phyloP scores from a whole-genome alignment of 2,888 invertebrate species.

The Eupeodes latifasciatus region DNA sequence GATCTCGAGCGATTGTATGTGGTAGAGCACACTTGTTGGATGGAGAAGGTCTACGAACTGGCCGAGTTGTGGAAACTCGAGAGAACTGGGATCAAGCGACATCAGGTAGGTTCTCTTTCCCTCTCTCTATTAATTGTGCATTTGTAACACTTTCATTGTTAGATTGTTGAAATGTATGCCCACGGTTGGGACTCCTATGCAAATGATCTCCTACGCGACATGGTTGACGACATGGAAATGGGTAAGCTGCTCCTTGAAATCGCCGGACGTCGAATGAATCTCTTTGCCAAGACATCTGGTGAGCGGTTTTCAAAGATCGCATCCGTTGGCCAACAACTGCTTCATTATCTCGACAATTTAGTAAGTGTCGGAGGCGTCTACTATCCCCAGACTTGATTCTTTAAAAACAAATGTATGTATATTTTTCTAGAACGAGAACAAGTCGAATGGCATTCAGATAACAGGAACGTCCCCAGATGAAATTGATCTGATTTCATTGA shows the following conservation, averaged over 20 bases:
- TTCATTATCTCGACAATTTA: constrained; percentile 90
- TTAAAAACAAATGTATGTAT: constrained; percentile 18
- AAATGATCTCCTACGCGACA: constrained; percentile 87
- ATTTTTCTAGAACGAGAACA: constrained; percentile 65
- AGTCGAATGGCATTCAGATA: constrained; percentile 78
- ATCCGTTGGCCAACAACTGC: constrained; percentile 90
- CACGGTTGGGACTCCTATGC: constrained; percentile 87
- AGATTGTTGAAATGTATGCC: constrained; percentile 87
- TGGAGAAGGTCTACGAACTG: constrained; percentile 88
- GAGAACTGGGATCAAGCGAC: constrained; percentile 89
- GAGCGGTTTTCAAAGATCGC: constrained; percentile 89
- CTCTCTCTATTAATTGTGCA: constrained; percentile 79
- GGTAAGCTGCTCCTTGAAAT: constrained; percentile 90
- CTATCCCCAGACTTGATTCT: constrained; percentile 77
- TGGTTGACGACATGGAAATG: constrained; percentile 89
- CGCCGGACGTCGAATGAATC: constrained; percentile 91
- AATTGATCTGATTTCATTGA: constrained; percentile 81
- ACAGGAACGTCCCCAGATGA: constrained; percentile 80
- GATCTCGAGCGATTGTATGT: constrained; percentile 85
- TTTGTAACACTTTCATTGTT: neutral
- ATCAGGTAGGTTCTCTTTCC: constrained; percentile 87
- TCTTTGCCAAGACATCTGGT: constrained; percentile 87
- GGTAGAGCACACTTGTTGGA: constrained; percentile 87
- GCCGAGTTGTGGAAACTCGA: constrained; percentile 92
- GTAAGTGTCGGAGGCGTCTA: constrained; percentile 84